Conservation (phyloP, 53 echinoderm and acorn worm genomes). For the Antedon mediterranea region DNA sequence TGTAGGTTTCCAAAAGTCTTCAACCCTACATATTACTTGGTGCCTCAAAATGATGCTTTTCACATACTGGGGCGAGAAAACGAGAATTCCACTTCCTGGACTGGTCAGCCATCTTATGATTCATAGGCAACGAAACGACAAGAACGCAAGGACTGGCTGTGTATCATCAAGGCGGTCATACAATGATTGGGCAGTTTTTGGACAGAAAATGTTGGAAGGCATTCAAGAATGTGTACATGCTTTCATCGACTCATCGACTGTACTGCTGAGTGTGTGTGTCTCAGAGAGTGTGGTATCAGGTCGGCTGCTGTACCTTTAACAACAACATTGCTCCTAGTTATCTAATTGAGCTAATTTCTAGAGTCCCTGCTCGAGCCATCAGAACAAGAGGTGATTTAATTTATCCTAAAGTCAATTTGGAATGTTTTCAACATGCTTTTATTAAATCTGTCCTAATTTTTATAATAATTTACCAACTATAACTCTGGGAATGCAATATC, state of each 20-base stretch:
- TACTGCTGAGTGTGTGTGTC: too few species aligned
- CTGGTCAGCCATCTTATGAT: background rate
- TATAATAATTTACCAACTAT: too few species aligned
- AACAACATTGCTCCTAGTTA: too few species aligned
- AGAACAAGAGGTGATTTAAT: too few species aligned
- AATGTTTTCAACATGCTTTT: too few species aligned
- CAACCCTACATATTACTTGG: background rate
- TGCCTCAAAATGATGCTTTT: background rate
- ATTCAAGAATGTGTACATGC: background rate
- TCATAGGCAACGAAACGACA: background rate
- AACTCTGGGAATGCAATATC: too few species aligned
- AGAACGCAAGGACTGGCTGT: background rate
- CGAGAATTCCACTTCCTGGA: background rate
- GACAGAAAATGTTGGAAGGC: background rate
- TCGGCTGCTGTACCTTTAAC: too few species aligned
- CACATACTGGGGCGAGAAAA: conserved; percentile 1
- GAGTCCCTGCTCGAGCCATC: too few species aligned
- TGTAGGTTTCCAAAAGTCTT: background rate
- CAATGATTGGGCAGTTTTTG: background rate
- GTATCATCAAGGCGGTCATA: background rate
- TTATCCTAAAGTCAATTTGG: too few species aligned
- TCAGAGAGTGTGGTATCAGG: too few species aligned
- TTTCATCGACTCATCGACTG: background rate
- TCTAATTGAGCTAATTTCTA: too few species aligned
- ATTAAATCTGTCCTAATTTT: too few species aligned